phyloP scores from a whole-genome alignment of 2,888 invertebrate species.

The Meliscaeva auricollis region DNA sequence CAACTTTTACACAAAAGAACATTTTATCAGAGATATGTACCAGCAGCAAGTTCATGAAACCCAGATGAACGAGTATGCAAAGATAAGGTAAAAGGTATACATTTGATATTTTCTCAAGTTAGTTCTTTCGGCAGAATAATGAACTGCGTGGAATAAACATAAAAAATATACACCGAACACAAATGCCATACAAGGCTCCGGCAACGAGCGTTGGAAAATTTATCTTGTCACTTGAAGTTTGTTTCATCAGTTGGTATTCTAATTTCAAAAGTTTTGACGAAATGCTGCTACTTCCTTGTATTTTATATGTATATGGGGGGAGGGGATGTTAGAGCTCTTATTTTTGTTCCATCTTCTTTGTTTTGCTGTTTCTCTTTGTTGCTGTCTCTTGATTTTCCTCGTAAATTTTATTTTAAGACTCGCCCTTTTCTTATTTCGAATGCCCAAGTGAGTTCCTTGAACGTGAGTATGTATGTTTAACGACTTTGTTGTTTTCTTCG shows the following conservation, averaged over 20 bases:
- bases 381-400: constrained; percentile 45
- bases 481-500: not conserved
- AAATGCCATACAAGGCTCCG: constrained; percentile 5
- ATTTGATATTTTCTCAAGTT: not conserved
- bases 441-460: constrained; percentile 53
- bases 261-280: constrained; percentile 60
- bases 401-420: constrained; percentile 58
- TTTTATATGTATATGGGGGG: too few species aligned
- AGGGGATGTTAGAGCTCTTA: too few species aligned
- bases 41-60: not conserved
- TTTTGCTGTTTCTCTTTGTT: constrained; percentile 16
- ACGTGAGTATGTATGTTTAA: constrained; percentile 9
- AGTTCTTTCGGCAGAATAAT: not conserved
- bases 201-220: constrained; percentile 26
- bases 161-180: not conserved
- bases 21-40: too few species aligned
- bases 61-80: not conserved
- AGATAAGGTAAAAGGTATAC: not conserved
- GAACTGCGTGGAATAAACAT: not conserved
- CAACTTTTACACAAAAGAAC: too few species aligned
- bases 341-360: constrained; percentile 33
- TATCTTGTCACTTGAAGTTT: constrained; percentile 50
- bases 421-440: not conserved
- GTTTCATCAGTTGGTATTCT: constrained; percentile 42
- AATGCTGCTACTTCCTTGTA: constrained; percentile 69